Evolutionary conservation across 1,140 invertebrate genomes (phyloP), one percentile per base, ranked within the genome.

Genomic region (Diprion similis): DNA sequence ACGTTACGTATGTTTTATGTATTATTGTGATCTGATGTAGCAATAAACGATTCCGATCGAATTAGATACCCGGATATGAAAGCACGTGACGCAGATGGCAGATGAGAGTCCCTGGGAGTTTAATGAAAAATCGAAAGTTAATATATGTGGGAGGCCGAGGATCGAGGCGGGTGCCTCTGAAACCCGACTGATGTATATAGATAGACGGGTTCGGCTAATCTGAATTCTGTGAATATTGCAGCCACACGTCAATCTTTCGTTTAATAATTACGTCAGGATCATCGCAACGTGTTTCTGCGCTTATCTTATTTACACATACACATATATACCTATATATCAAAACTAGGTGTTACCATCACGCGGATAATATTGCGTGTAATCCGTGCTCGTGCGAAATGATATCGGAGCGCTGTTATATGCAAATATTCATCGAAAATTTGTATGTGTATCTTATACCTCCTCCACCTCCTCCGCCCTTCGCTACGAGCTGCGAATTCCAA

Each of bases 51-150:
- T 24, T 24, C n/a, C 51, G 9, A n/a, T 7, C 51, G 51, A 59
- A 8, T 59, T 15, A 17, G n/a, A 9, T 15, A 59, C 11, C 7
- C 9, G 51, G 9, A 59, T 9, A 4, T 13, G 51, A n/a, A 1
- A 51, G 15, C 51, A 15, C 51, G 51, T 8, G 70, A 2, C 18
- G 68, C 68, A 64, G 45, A 68, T 15, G 37, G 18, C 9, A 73
- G 71, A 72, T 75, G 74, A 69, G 71, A 70, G 67, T 67, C 74
- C 64, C 74, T 73, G 74, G 68, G 46, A 47, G 71, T 75, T 73
- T 75, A 75, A 75, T 75, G 74, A 75, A 75, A 75, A 75, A 75
- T 75, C 74, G 74, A 75, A 75, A 75, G 74, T 72, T 75, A 75
- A 75, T 75, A 75, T 75, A 73, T 72, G 74, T 68, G 24, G 74